These are phyloP conservation scores for Lucifuga dentata DNA, from an alignment of 2,113 vertebrate species.

Conservation along the genomic window DNA sequence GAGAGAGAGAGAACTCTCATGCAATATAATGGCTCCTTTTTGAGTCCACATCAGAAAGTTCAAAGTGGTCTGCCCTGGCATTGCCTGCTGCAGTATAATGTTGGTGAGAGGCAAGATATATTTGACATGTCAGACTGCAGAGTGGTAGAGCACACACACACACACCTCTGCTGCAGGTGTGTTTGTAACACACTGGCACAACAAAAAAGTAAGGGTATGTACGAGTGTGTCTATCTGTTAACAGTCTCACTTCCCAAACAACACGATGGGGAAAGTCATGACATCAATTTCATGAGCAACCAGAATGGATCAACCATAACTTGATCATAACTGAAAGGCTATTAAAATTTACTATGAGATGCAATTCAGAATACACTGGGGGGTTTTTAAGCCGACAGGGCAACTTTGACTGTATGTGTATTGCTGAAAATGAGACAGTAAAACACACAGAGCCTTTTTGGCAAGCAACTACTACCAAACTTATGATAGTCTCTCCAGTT, in stretches of 20 bases:
- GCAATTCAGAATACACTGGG: background rate
- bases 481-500: constrained; percentile 1
- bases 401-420: background rate
- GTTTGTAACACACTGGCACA: constrained; percentile 55
- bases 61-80: constrained; percentile 27
- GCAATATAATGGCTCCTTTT: constrained; percentile 40
- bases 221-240: constrained; percentile 33
- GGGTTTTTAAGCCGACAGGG: background rate
- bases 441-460: background rate
- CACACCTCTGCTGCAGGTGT: constrained; percentile 62
- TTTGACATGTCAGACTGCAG: constrained; percentile 40
- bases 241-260: background rate
- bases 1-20: constrained; percentile 49
- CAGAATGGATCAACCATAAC: too few relatives aligned
- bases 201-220: constrained; percentile 43
- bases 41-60: constrained; percentile 38
- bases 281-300: background rate
- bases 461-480: constrained; percentile 11
- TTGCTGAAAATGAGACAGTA: constrained; percentile 15
- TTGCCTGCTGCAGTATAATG: constrained; percentile 53
- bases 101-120: constrained; percentile 34
- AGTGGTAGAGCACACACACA: too few relatives aligned
- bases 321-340: too few relatives aligned
- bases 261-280: too few relatives aligned
- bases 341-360: background rate